Evolutionary conservation across 2,797 vertebrate genomes (phyloP).

Genomic region (Tenualosa ilisha): DNA sequence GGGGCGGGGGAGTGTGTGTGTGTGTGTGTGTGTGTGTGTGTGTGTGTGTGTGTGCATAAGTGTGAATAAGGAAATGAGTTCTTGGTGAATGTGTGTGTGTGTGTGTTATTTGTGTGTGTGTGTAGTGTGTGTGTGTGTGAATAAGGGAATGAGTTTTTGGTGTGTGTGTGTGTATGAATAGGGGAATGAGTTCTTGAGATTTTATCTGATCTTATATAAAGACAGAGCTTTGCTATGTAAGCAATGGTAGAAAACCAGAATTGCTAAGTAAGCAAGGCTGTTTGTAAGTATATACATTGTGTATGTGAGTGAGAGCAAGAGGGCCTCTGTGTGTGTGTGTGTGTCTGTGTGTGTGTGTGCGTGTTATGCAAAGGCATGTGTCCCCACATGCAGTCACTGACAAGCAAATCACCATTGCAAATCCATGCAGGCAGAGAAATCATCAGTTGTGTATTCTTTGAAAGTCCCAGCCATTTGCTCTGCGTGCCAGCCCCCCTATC

Average conservation of each 20-base stretch:
- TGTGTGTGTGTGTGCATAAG: too few species aligned
- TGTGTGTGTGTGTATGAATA: background rate
- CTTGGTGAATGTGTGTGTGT: background rate
- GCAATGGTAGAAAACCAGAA: background rate
- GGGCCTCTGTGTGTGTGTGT: background rate
- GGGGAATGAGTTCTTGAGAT: background rate
- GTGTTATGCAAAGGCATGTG: background rate
- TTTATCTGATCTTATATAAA: background rate
- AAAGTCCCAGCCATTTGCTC: background rate
- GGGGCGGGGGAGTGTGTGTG: conserved; percentile 18
- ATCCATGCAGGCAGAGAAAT: background rate
- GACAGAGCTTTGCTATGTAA: background rate
- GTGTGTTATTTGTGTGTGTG: conserved; percentile 23
- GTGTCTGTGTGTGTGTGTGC: background rate
- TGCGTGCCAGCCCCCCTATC: background rate
- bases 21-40: too few species aligned
- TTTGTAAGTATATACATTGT: background rate
- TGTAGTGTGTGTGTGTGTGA: conserved; percentile 19
- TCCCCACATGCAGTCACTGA: background rate
- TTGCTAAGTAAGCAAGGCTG: background rate
- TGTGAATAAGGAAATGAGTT: background rate
- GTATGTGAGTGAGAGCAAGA: background rate
- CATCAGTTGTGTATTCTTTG: conserved; percentile 10
- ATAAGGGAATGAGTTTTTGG: background rate
- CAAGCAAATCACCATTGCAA: background rate